Evolutionary conservation across 2,797 vertebrate species (phyloP).

Genomic region (Sciaenops ocellatus): DNA sequence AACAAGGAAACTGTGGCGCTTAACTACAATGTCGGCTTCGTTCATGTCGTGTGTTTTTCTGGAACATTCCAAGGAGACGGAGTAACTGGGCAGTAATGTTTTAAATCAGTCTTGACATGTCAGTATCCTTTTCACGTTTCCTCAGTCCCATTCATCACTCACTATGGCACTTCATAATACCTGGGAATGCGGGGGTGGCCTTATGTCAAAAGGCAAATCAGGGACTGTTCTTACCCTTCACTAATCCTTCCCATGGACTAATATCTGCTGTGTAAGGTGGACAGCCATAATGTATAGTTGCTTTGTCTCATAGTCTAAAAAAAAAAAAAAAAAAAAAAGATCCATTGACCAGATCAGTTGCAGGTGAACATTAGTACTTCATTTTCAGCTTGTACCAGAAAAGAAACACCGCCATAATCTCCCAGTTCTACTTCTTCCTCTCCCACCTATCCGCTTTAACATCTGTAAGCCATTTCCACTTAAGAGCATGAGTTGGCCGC

Average conservation of each 20-base stretch:
- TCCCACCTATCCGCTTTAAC: slow-evolving; percentile 69
- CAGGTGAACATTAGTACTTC: slow-evolving; percentile 28
- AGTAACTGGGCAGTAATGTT: slow-evolving; percentile 73
- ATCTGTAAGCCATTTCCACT: slow-evolving; percentile 83
- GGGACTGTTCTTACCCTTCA: slow-evolving; percentile 29
- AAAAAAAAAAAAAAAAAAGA: slow-evolving; percentile 37
- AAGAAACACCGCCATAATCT: slow-evolving; percentile 44
- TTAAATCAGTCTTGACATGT: slow-evolving; percentile 79
- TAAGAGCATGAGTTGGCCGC: slow-evolving; percentile 72
- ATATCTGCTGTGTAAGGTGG: slow-evolving; percentile 11
- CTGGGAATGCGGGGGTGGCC: slow-evolving; percentile 61
- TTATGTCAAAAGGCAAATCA: slow-evolving; percentile 46
- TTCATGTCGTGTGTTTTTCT: slow-evolving; percentile 54
- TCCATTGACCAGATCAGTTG: slow-evolving; percentile 15
- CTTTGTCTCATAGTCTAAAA: slow-evolving; percentile 18
- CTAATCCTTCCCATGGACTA: slow-evolving; percentile 23
- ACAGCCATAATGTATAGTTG: background rate
- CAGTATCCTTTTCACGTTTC: slow-evolving; percentile 75
- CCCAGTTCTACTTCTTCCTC: slow-evolving; percentile 43
- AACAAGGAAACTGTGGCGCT: slow-evolving; percentile 48
- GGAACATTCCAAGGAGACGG: slow-evolving; percentile 72
- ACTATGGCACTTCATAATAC: slow-evolving; percentile 66
- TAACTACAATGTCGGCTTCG: slow-evolving; percentile 42
- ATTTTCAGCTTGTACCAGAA: slow-evolving; percentile 36
- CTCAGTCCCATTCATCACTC: slow-evolving; percentile 71